phyloP scores from a whole-genome alignment of 2,113 vertebrate genomes.

The Laticauda laticaudata region DNA sequence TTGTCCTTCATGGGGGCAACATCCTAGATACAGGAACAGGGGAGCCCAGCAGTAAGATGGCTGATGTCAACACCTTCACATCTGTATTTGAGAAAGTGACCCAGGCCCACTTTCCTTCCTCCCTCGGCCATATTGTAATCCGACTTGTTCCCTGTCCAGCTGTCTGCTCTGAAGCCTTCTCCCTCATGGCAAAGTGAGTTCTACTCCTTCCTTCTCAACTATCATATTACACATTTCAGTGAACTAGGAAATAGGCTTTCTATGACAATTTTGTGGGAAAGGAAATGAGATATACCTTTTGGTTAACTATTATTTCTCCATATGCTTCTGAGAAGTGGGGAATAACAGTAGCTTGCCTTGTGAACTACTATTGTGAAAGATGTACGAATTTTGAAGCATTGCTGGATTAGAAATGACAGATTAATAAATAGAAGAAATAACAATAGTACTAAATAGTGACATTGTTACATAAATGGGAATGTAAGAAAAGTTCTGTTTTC shows the following conservation, averaged over 20 bases:
- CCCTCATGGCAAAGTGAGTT: constrained; percentile 92
- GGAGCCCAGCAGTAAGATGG: constrained; percentile 83
- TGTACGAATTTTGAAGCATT: too few relatives aligned
- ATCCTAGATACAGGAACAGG: constrained; percentile 85
- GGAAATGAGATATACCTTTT: background rate
- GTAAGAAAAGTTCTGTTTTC: background rate
- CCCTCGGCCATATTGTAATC: constrained; percentile 85
- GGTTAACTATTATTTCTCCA: background rate
- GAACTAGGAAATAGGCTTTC: background rate
- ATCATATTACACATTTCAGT: background rate
- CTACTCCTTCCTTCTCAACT: background rate
- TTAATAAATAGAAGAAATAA: background rate
- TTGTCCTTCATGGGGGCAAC: constrained; percentile 92
- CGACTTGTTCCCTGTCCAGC: constrained; percentile 90
- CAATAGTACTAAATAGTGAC: background rate
- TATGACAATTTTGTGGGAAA: background rate
- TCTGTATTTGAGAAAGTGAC: constrained; percentile 92
- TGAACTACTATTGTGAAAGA: background rate
- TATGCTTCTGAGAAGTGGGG: background rate
- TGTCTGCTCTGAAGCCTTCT: constrained; percentile 93
- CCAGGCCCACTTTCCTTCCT: constrained; percentile 86
- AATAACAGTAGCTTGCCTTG: too few relatives aligned
- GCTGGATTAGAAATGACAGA: background rate
- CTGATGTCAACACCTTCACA: constrained; percentile 84
- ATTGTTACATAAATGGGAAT: background rate